A percentile compares a stretch with the other conserved stretches of the same genome.
phyloP scores from a whole-genome alignment of 1,140 invertebrate genomes.

The Maconellicoccus hirsutus region DNA sequence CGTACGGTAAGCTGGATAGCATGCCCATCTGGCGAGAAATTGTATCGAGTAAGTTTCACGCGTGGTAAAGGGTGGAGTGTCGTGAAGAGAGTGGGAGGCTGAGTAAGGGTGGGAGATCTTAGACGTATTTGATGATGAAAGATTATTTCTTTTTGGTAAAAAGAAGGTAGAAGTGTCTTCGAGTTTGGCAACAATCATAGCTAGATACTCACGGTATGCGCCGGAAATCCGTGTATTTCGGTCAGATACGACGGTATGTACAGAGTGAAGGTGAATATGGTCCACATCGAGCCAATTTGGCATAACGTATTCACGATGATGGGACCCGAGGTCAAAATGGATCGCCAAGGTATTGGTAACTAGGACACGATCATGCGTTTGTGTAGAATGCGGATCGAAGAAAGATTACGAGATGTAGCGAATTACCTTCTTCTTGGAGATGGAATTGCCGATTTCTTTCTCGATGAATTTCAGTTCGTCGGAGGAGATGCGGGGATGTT shows the following conservation, averaged over 20 bases:
- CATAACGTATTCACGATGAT: constrained; percentile 65
- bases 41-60: background rate
- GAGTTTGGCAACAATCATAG: too few species aligned
- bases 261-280: constrained; percentile 71
- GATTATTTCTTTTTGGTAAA: too few species aligned
- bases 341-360: constrained; percentile 53
- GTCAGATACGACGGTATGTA: constrained; percentile 76
- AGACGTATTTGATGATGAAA: too few species aligned
- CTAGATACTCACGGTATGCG: background rate
- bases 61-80: too few species aligned
- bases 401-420: too few species aligned
- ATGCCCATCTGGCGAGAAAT: background rate
- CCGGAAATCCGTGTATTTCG: constrained; percentile 51
- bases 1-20: constrained; percentile 5
- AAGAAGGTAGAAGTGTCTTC: too few species aligned
- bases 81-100: too few species aligned
- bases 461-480: constrained; percentile 41
- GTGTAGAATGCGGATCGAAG: background rate
- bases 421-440: constrained; percentile 36
- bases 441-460: constrained; percentile 41
- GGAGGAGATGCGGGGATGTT: constrained; percentile 62
- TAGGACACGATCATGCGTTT: constrained; percentile 28
- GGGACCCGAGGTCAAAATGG: constrained; percentile 56
- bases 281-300: constrained; percentile 74
- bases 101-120: too few species aligned